Evolutionary conservation across 2,113 vertebrate genomes (phyloP).

Genomic region (Heterocephalus glaber): DNA sequence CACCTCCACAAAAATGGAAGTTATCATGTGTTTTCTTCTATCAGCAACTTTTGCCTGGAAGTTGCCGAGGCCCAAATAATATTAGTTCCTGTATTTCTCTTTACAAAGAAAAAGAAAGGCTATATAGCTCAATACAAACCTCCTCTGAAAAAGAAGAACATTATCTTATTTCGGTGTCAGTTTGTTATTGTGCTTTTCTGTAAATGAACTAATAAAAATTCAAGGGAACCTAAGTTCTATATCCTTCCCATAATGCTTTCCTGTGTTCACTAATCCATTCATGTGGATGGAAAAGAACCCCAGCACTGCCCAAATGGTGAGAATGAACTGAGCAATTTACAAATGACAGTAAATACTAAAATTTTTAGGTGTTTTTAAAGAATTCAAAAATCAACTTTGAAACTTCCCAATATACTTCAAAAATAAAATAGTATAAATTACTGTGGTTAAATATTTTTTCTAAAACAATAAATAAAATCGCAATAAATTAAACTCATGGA

Average conservation of each 20-base stretch:
- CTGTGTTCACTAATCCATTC: not conserved
- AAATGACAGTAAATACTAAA: not conserved
- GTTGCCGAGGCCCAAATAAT: constrained; percentile 49
- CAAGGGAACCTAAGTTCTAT: not conserved
- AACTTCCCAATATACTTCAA: not conserved
- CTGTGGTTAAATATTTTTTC: not conserved
- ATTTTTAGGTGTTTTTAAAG: not conserved
- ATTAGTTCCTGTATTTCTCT: constrained; percentile 57
- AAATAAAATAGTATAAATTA: not conserved
- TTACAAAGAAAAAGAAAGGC: not conserved
- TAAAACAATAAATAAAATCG: not conserved
- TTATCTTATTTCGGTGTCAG: constrained; percentile 31
- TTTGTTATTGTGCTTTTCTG: constrained; percentile 19
- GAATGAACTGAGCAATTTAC: not conserved
- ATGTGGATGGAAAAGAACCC: not conserved
- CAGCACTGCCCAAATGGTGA: not conserved
- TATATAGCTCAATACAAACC: constrained; percentile 55
- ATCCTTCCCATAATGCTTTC: not conserved
- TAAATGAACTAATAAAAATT: constrained; percentile 62
- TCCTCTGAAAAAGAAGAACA: constrained; percentile 35
- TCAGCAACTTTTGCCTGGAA: constrained; percentile 69
- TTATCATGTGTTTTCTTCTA: constrained; percentile 35
- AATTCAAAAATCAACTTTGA: not conserved
- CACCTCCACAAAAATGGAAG: constrained; percentile 58
- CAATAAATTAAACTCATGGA: not conserved